These are phyloP conservation scores for Cerastis rubricosa DNA, from an alignment of 2,888 invertebrate genomes.

Conservation along the genomic window DNA sequence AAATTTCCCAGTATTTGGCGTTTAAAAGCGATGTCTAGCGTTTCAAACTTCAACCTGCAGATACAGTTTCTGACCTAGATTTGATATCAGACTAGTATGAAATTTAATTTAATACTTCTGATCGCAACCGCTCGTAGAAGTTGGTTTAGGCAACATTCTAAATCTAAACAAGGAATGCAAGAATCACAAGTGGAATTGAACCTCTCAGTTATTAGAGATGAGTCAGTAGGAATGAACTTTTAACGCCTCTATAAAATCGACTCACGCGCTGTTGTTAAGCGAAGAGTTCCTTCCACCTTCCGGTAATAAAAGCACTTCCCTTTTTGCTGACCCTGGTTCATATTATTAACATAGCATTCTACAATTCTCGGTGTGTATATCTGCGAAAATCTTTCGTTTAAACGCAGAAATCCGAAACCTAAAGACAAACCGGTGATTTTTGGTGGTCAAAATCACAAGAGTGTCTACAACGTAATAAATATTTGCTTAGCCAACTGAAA, in stretches of 20 bases:
- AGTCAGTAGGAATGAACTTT: constrained; percentile 30
- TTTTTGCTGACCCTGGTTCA: background rate
- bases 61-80: constrained; percentile 54
- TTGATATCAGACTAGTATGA: constrained; percentile 33
- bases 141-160: constrained; percentile 33
- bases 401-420: constrained; percentile 5
- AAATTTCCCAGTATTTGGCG: constrained; percentile 4
- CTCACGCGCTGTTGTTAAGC: constrained; percentile 39
- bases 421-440: constrained; percentile 11
- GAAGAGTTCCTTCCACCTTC: constrained; percentile 24
- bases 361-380: background rate
- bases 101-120: constrained; percentile 35
- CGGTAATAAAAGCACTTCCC: constrained; percentile 10
- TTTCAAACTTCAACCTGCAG: constrained; percentile 35
- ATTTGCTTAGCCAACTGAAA: constrained; percentile 38
- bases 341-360: background rate
- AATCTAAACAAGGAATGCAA: constrained; percentile 27
- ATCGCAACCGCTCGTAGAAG: constrained; percentile 28
- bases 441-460: constrained; percentile 13
- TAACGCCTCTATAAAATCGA: constrained; percentile 39
- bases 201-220: constrained; percentile 42
- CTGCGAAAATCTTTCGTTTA: constrained; percentile 1
- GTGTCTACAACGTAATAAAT: constrained; percentile 28
- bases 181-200: constrained; percentile 38
- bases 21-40: constrained; percentile 27